Conservation (phyloP, 2,113 vertebrate genomes). For the Canis aureus region DNA sequence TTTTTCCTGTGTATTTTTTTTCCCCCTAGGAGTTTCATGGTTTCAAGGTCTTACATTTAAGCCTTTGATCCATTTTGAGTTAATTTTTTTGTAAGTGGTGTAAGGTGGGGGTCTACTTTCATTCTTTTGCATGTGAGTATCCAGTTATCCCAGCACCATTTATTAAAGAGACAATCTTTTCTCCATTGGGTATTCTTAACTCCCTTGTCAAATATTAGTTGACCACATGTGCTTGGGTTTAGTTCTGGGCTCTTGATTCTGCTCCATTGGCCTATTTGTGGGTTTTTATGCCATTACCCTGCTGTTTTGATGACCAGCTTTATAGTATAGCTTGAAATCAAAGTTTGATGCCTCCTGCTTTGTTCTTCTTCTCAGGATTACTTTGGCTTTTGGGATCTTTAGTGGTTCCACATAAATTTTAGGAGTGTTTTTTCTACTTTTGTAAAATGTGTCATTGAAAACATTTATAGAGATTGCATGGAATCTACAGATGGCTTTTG, state of each 20-base stretch:
- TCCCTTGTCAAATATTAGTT: not conserved
- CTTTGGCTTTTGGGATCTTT: not conserved
- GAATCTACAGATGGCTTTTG: not conserved
- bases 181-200: not conserved
- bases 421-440: not conserved
- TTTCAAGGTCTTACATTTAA: not conserved
- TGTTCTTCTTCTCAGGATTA: not conserved
- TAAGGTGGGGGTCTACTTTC: not conserved
- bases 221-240: not conserved
- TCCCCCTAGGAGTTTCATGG: not conserved
- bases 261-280: not conserved
- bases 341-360: not conserved
- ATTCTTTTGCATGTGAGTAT: not conserved
- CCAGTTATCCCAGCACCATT: not conserved
- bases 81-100: not conserved
- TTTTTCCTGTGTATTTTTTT: not conserved
- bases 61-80: not conserved
- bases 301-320: not conserved
- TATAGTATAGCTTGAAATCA: not conserved
- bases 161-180: not conserved
- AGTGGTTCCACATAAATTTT: not conserved
- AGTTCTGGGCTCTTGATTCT: not conserved
- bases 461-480: not conserved
- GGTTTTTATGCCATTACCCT: not conserved
- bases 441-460: not conserved